Evolutionary conservation across 2,797 vertebrate species (phyloP).

Genomic region (Pagetopsis macropterus): DNA sequence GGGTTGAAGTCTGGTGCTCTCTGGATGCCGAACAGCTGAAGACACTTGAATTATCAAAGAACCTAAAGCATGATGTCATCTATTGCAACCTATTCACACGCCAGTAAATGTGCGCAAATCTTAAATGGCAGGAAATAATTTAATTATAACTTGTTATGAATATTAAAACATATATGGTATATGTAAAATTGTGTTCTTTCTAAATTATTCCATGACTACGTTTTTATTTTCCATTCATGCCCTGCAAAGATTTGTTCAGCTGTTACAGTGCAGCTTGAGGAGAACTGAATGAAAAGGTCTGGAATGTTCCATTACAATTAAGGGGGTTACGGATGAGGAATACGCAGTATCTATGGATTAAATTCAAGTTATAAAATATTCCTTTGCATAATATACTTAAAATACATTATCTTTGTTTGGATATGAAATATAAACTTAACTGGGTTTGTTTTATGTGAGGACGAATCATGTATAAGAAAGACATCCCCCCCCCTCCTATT

Average conservation of each 20-base stretch:
- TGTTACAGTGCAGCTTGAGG: constrained; percentile 62
- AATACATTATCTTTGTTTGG: accelerated
- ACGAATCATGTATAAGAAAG: accelerated
- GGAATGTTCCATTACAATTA: constrained; percentile 65
- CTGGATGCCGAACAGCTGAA: constrained; percentile 36
- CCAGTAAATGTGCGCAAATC: not conserved
- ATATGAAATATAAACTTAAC: accelerated
- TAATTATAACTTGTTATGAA: not conserved
- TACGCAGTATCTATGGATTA: accelerated
- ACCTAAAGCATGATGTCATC: constrained; percentile 54
- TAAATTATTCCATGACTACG: constrained; percentile 36
- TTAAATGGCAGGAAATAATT: not conserved
- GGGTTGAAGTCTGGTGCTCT: constrained; percentile 5
- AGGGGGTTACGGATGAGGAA: not conserved
- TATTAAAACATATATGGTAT: not conserved
- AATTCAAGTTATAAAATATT: accelerated
- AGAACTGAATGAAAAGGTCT: constrained; percentile 76
- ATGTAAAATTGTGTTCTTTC: not conserved
- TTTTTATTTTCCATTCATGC: constrained; percentile 75
- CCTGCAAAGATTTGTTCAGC: constrained; percentile 70
- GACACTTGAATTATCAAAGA: constrained; percentile 42
- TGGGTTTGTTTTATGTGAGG: not conserved
- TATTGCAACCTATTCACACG: constrained; percentile 29
- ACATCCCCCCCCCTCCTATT: accelerated
- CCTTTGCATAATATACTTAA: accelerated